Evolutionary conservation across 2,888 invertebrate genomes (phyloP).

Genomic region (Oscheius sp.): DNA sequence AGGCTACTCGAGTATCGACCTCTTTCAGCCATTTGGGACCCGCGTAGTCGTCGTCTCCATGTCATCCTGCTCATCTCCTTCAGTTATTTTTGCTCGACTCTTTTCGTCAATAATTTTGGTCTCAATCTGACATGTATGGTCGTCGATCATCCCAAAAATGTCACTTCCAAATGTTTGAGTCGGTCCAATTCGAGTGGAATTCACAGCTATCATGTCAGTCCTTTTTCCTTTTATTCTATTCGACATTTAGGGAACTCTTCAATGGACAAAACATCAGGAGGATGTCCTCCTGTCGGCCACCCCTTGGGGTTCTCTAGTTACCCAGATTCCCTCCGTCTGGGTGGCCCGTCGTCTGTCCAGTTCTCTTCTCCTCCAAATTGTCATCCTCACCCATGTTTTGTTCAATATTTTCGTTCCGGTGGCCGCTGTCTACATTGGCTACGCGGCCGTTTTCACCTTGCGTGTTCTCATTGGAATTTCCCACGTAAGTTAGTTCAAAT

Average conservation of each 20-base stretch:
- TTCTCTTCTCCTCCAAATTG: slow-evolving; percentile 10
- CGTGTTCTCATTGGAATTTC: slow-evolving; percentile 23
- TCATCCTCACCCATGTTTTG: slow-evolving; percentile 21
- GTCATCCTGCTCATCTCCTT: slow-evolving; percentile 21
- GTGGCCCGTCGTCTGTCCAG: not conserved
- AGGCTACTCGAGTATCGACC: not conserved
- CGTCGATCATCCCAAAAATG: slow-evolving; percentile 14
- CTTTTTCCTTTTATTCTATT: not conserved
- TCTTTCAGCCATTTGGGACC: slow-evolving; percentile 23
- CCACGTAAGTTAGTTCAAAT: slow-evolving; percentile 7
- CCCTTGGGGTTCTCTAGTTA: slow-evolving; percentile 14
- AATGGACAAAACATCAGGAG: slow-evolving; percentile 19
- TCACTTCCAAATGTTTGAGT: slow-evolving; percentile 2
- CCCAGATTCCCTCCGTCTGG: slow-evolving; percentile 17
- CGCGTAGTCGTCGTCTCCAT: slow-evolving; percentile 22
- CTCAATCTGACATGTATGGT: slow-evolving; percentile 31
- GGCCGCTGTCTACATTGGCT: slow-evolving; percentile 2
- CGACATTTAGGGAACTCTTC: slow-evolving; percentile 15
- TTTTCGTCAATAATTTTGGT: slow-evolving; percentile 7
- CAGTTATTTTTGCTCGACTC: slow-evolving; percentile 21
- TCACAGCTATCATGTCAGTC: not conserved
- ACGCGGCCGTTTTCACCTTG: not conserved
- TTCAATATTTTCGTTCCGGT: slow-evolving; percentile 26
- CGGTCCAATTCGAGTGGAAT: not conserved
- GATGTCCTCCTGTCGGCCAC: slow-evolving; percentile 22